Percentiles rank a stretch among this genome's conserved stretches.
Conservation (phyloP, 2,113 vertebrate species). For the Corydoras maculifer region DNA sequence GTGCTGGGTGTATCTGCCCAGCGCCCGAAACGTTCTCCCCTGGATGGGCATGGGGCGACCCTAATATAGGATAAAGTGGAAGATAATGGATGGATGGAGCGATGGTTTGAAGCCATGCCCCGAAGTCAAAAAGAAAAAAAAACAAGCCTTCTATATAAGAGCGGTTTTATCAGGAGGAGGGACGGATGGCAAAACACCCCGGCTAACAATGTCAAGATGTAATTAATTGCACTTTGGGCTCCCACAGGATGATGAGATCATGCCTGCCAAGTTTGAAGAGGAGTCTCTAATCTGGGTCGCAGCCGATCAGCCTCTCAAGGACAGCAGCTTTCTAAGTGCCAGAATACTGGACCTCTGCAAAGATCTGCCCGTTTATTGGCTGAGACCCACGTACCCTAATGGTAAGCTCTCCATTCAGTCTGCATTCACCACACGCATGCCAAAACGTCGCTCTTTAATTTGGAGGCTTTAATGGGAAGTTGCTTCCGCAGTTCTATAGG, state of each 20-base stretch:
- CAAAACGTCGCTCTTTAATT: too few species aligned
- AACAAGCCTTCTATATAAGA: not conserved
- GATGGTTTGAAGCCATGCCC: too few species aligned
- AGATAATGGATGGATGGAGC: too few species aligned
- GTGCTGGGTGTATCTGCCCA: too few species aligned
- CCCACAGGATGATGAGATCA: conserved; percentile 76
- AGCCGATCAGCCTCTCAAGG: conserved; percentile 77
- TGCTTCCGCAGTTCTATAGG: too few species aligned
- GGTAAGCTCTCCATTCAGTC: conserved; percentile 58
- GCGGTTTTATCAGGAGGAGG: too few species aligned
- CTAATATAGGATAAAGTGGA: too few species aligned
- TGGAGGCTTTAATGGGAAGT: too few species aligned
- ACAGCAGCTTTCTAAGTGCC: conserved; percentile 78
- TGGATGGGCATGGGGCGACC: too few species aligned
- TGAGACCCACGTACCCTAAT: conserved; percentile 76
- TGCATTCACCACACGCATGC: too few species aligned
- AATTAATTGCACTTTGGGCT: conserved; percentile 18
- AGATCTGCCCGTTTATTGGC: conserved; percentile 86
- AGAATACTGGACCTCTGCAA: conserved; percentile 82
- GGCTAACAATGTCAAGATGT: not conserved
- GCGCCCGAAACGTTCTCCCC: too few species aligned
- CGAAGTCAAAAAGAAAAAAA: not conserved
- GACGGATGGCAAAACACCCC: not conserved
- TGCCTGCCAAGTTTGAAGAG: conserved; percentile 84
- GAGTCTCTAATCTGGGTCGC: conserved; percentile 84